Base-by-base conservation (phyloP, 2,888 invertebrate genomes). In the Chelonus formosanus region DNA sequence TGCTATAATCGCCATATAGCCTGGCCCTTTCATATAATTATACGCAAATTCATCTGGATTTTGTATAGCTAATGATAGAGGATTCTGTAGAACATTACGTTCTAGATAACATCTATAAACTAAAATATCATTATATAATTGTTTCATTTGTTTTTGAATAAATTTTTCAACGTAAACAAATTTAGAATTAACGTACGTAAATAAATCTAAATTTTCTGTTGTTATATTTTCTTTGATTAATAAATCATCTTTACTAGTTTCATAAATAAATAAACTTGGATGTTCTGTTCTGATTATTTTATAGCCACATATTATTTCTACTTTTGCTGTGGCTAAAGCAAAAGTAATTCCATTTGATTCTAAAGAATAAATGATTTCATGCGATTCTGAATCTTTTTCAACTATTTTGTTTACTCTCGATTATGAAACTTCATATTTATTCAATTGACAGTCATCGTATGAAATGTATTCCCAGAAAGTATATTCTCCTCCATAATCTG, bases 141-240 rank as follows among this genome's bases (percentile, higher is more conserved):
- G n/a, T 32, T 70, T 45, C n/a, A 74, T 5, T 6, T 32, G 45
- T 52, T 60, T 35, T 56, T 73, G 72, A 32, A 70, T 67, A 8
- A 67, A 58, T 53, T 73, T 71, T 68, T 74, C 73, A 3, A 70
- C 63, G 36, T 74, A 74, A 35, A 74, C 47, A n/a, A 74, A 73
- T 66, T 74, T 73, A 35, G 69, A 53, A 43, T 71, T 71, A 8
- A 73, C 56, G 36, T 73, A 72, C 0, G 44, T 34, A 31, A 68
- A 60, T 34, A 72, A 8, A 57, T 72, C 68, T 7, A 69, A 53
- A 45, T 69, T 63, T 34, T 48, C 56, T 20, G 44, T 48, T 2
- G 8, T 40, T 0, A 64, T 8, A 43, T n/a, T 6, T n/a, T 35
- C 52, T 31, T 47, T 50, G 1, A 20, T 31, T 6, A 55, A 31